phyloP scores from a whole-genome alignment of 1,140 invertebrate species.

The Coenobita brevimanus region DNA sequence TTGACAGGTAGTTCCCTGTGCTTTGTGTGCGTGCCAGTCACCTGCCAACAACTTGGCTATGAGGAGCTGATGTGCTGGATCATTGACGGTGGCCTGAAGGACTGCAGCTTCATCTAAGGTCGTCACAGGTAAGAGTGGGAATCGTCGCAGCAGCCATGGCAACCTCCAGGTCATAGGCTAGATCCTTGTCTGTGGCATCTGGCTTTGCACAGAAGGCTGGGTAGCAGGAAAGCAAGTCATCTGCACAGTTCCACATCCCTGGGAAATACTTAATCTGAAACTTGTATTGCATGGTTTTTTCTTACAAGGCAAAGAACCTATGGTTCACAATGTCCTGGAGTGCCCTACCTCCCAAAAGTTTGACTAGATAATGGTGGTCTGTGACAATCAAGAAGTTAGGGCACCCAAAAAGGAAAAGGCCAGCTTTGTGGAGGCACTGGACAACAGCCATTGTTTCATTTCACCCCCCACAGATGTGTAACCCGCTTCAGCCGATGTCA shows the following conservation, averaged over 20 bases:
- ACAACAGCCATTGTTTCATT: no score
- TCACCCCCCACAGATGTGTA: no score
- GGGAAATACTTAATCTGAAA: constrained; percentile 5
- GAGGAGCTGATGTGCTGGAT: not conserved
- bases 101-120: not conserved
- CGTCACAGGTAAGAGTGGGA: not conserved
- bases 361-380: no score
- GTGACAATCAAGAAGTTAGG: no score
- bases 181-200: not conserved
- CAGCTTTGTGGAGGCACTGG: no score
- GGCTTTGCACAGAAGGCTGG: not conserved
- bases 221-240: not conserved
- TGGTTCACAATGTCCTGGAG: no score
- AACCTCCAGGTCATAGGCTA: not conserved
- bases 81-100: not conserved
- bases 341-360: no score
- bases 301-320: no score
- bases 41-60: constrained; percentile 1
- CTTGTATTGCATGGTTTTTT: not conserved
- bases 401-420: no score
- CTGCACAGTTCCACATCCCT: constrained; percentile 3
- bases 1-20: not conserved
- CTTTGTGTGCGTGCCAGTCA: not conserved
- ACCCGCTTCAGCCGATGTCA: no score
- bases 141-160: not conserved